Percentiles rank a stretch among this genome's conserved stretches.
Conservation (phyloP, 2,797 vertebrate species). For the Arnoldichthys spilopterus region DNA sequence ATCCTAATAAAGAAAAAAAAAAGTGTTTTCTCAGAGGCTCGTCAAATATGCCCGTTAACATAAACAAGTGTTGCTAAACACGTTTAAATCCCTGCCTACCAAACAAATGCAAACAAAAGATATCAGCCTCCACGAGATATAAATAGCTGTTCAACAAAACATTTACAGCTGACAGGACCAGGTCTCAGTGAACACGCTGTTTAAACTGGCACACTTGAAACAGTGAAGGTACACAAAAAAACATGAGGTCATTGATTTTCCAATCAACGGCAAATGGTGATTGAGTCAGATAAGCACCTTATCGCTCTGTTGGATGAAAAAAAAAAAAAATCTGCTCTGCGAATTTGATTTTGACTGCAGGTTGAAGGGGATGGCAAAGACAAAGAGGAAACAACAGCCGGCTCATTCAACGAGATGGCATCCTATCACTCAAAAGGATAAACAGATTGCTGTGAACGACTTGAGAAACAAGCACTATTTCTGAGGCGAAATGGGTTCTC, state of each 20-base stretch:
- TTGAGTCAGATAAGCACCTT: slow-evolving; percentile 49
- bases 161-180: background rate
- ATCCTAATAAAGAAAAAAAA: background rate
- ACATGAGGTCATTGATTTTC: slow-evolving; percentile 40
- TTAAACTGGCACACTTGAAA: slow-evolving; percentile 20
- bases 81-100: background rate
- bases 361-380: slow-evolving; percentile 46
- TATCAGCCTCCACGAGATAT: background rate
- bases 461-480: slow-evolving; percentile 37
- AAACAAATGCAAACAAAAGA: background rate
- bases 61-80: background rate
- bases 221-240: slow-evolving; percentile 11
- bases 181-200: slow-evolving; percentile 25
- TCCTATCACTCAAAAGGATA: slow-evolving; percentile 47
- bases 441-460: slow-evolving; percentile 42
- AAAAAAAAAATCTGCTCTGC: slow-evolving; percentile 26
- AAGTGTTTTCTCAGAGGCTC: background rate
- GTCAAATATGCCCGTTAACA: background rate
- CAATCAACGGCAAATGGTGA: slow-evolving; percentile 44
- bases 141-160: slow-evolving; percentile 2
- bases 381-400: slow-evolving; percentile 36
- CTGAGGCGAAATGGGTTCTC: slow-evolving; percentile 14
- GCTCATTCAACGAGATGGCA: slow-evolving; percentile 28
- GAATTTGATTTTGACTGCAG: slow-evolving; percentile 48
- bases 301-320: slow-evolving; percentile 36